These are phyloP conservation scores for Trisateles emortualis DNA, from an alignment of 2,888 invertebrate genomes.

Conservation along the genomic window DNA sequence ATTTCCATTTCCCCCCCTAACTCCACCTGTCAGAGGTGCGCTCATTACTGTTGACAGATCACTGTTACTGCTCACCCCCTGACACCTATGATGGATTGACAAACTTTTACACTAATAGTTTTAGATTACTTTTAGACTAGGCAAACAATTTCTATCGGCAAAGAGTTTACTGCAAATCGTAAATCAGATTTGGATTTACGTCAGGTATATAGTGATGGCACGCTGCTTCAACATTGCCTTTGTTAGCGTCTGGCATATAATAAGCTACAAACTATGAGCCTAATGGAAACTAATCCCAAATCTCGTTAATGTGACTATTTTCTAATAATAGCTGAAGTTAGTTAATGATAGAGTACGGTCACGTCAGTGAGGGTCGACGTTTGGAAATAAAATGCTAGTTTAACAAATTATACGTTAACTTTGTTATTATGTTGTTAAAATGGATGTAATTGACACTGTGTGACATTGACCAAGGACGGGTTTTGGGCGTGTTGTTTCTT, in stretches of 20 bases:
- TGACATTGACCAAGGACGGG: not conserved
- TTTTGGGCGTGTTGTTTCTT: not conserved
- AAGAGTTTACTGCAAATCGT: not conserved
- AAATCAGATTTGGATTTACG: no score
- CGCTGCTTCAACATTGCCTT: no score
- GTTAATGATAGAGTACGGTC: constrained; percentile 2
- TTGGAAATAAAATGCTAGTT: not conserved
- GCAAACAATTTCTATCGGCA: constrained; percentile 2
- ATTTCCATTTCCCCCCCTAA: constrained; percentile 41
- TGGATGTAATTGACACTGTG: not conserved
- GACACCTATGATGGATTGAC: constrained; percentile 60
- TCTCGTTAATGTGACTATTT: not conserved
- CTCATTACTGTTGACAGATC: constrained; percentile 69
- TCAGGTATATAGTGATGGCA: no score
- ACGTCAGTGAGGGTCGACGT: not conserved
- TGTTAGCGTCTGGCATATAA: not conserved
- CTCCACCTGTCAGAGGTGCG: constrained; percentile 54
- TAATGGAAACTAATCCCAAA: not conserved
- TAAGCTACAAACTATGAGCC: not conserved
- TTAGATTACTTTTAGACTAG: constrained; percentile 13
- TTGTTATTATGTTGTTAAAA: not conserved
- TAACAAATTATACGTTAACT: not conserved
- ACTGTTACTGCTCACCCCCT: constrained; percentile 43
- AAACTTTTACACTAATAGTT: constrained; percentile 36
- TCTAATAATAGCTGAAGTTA: constrained; percentile 6